Conservation (phyloP, 2,797 vertebrate species). For the Malacoctenus gilli region DNA sequence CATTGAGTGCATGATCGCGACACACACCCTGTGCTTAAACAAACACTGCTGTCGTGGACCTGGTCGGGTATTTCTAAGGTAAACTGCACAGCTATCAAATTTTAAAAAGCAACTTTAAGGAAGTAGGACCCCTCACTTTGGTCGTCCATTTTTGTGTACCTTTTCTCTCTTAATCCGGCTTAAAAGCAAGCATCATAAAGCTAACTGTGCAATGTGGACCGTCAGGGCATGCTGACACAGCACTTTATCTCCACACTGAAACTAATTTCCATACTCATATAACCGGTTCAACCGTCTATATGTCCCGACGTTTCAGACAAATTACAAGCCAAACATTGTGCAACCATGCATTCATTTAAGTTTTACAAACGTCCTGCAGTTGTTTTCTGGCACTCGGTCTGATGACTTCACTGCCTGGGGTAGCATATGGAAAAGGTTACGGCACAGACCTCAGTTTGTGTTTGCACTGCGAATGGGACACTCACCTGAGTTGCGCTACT, state of each 20-base stretch:
- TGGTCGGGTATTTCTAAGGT: constrained; percentile 17
- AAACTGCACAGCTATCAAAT: constrained; percentile 16
- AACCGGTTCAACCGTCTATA: constrained; percentile 57
- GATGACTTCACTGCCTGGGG: constrained; percentile 2
- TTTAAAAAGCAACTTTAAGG: constrained; percentile 21
- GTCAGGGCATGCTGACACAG: constrained; percentile 43
- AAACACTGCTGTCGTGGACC: constrained; percentile 25
- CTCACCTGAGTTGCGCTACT: constrained; percentile 88
- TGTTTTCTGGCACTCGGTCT: constrained; percentile 28
- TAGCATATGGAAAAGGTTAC: constrained; percentile 24
- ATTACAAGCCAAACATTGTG: constrained; percentile 39
- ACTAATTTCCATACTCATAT: constrained; percentile 58
- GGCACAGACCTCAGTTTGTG: constrained; percentile 5
- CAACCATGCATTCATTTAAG: constrained; percentile 27
- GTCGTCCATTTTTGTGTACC: neutral
- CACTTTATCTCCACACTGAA: constrained; percentile 41
- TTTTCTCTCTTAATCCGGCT: too few relatives aligned
- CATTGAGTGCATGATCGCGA: constrained; percentile 27
- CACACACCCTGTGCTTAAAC: constrained; percentile 47
- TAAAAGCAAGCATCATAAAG: constrained; percentile 20
- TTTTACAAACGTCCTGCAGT: constrained; percentile 24
- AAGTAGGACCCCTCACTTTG: constrained; percentile 1
- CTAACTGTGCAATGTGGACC: constrained; percentile 2
- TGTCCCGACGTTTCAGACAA: constrained; percentile 36
- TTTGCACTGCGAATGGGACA: constrained; percentile 18